Conservation (phyloP, 2,888 invertebrate genomes). For the Diaprepes abbreviatus region DNA sequence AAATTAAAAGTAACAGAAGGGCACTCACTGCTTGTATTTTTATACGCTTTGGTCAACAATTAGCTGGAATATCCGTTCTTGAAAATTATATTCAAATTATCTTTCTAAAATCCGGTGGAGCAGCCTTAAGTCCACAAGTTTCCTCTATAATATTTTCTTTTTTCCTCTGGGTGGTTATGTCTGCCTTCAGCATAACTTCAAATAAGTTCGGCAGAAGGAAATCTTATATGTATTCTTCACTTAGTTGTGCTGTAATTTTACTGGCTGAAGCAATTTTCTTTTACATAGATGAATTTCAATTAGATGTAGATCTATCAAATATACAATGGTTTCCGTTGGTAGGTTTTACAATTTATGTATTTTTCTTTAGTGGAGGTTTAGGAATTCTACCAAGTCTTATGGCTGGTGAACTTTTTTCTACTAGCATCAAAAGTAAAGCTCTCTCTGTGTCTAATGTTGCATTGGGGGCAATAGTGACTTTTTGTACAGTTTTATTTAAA, state of each 20-base stretch:
- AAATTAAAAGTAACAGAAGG: conserved; percentile 55
- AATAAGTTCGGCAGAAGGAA: conserved; percentile 56
- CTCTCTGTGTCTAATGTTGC: conserved; percentile 56
- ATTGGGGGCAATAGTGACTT: conserved; percentile 53
- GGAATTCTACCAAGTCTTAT: conserved; percentile 60
- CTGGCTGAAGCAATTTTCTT: conserved; percentile 55
- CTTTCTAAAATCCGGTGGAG: conserved; percentile 56
- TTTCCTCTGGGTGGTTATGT: conserved; percentile 24
- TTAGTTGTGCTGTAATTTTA: conserved; percentile 53
- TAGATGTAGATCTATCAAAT: conserved; percentile 51
- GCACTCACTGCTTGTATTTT: conserved; percentile 56
- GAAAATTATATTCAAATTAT: conserved; percentile 58
- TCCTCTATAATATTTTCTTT: conserved; percentile 57
- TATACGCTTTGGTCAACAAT: conserved; percentile 57
- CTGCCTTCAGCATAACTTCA: conserved; percentile 38
- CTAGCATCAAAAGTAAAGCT: conserved; percentile 61
- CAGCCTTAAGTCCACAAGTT: conserved; percentile 54
- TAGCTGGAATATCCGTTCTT: conserved; percentile 57
- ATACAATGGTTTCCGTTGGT: conserved; percentile 60
- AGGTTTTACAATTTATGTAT: conserved; percentile 58
- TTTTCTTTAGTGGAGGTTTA: conserved; percentile 56
- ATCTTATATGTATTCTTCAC: conserved; percentile 53
- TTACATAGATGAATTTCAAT: conserved; percentile 48
- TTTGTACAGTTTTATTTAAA: conserved; percentile 59
- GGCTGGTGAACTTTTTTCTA: conserved; percentile 60